Base-by-base conservation (phyloP, 1,140 invertebrate species). In the Anoplolepis gracilipes region DNA sequence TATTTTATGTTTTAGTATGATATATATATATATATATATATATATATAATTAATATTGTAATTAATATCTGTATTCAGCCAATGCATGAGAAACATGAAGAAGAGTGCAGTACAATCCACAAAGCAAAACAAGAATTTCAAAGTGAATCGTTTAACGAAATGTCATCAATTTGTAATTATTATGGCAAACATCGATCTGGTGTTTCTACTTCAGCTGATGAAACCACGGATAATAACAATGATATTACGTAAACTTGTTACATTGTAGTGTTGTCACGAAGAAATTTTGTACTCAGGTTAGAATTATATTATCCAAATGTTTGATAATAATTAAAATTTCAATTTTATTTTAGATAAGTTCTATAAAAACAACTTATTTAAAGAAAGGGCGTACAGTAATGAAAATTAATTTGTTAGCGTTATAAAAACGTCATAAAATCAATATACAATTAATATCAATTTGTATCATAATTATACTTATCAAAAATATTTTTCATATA, bases 221-320 rank as follows among this genome's bases (percentile, higher is more conserved):
- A 91, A 53, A 90, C 69, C 0, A 88, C 86, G 10, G 88, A 92
- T 72, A 87, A 91, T 6, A 42, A 88, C 6, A 39, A 25, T 76
- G 19, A 88, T 6, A 65, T 77, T 28, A 10, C 28, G 36, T 77
- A 36, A 76, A 73, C 22, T 3, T 30, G 7, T 75, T 39, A 30
- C 8, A 39, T 82, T 22, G 22, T n/a, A 22, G 1, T 10, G 7
- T 57, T 11, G 6, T 0, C 28, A 0, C 11, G 39, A 55, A 59
- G 6, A 39, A 13, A 16, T 57, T 30, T 57, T 75, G 4, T 46
- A 82, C 72, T 33, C 11, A 19, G 2, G 16, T 49, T n/a, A 65
- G 7, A 49, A 49, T 70, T 33, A 13, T 36, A 69, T 79, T 59
- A 28, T 75, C 6, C 36, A 16, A 75, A 79, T 79, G 5, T 78